A percentile compares a stretch with the other conserved stretches of the same genome.
phyloP scores from a whole-genome alignment of 1,140 invertebrate genomes.

The Caenorhabditis brenneri region DNA sequence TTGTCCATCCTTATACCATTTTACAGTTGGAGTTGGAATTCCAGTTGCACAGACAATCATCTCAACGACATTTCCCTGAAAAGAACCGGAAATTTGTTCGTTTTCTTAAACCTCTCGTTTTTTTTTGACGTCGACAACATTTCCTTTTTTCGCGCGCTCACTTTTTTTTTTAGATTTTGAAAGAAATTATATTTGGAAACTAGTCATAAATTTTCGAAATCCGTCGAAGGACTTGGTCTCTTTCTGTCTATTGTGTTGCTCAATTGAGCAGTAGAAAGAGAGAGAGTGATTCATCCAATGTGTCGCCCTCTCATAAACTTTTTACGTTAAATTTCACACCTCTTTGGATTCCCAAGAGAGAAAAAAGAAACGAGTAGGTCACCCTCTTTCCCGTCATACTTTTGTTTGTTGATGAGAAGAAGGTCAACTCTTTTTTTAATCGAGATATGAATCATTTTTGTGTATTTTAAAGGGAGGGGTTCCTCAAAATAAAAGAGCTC shows the following conservation, averaged over 20 bases:
- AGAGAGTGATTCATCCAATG: slow-evolving; percentile 17
- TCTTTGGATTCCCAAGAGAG: background rate
- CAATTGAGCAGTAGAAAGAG: background rate
- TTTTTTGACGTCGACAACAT: slow-evolving; percentile 27
- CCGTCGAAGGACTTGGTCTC: background rate
- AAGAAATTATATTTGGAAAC: background rate
- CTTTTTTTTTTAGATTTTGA: slow-evolving; percentile 37
- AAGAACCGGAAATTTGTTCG: background rate
- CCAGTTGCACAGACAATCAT: slow-evolving; percentile 63
- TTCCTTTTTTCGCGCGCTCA: too few species aligned
- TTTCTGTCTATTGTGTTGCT: background rate
- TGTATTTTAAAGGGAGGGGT: background rate
- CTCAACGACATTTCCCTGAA: slow-evolving; percentile 59
- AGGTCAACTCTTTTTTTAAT: background rate
- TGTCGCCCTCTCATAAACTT: background rate
- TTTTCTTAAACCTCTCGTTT: background rate
- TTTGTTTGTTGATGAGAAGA: slow-evolving; percentile 37
- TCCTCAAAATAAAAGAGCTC: background rate
- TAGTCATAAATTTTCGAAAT: background rate
- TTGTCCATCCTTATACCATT: slow-evolving; percentile 70
- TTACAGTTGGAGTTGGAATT: slow-evolving; percentile 66
- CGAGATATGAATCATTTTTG: slow-evolving; percentile 15
- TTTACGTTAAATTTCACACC: slow-evolving; percentile 27
- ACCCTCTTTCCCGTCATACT: background rate
- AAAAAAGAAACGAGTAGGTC: background rate